Evolutionary conservation across 2,888 invertebrate species (phyloP).

Genomic region (Cancer borealis): DNA sequence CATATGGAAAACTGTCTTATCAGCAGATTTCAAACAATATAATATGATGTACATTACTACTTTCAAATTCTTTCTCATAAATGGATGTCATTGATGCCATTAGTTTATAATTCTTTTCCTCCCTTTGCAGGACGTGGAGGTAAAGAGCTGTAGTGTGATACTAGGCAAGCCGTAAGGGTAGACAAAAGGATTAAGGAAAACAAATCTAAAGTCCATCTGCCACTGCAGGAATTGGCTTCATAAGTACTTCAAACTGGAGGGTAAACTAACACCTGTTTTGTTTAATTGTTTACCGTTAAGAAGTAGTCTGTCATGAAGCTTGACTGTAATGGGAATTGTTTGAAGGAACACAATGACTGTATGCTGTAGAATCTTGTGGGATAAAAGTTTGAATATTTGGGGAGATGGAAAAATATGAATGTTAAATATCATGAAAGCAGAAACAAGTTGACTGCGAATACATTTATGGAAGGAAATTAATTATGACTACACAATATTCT

Average conservation of each 20-base stretch:
- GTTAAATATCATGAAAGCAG: not conserved
- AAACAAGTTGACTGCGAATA: not conserved
- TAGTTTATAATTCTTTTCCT: not conserved
- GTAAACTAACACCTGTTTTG: not conserved
- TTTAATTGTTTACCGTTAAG: not conserved
- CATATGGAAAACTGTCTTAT: too few relatives aligned
- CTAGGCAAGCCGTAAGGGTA: not conserved
- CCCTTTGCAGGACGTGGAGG: not conserved
- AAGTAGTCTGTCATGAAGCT: not conserved
- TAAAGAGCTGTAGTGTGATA: not conserved
- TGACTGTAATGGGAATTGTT: not conserved
- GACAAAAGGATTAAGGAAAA: not conserved
- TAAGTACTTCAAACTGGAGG: not conserved
- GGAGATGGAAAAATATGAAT: not conserved
- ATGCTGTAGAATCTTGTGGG: not conserved
- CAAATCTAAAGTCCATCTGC: not conserved
- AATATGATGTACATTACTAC: not conserved
- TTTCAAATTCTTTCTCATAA: not conserved
- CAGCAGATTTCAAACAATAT: not conserved
- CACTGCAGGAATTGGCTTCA: not conserved
- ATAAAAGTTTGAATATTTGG: not conserved
- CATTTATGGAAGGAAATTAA: too few relatives aligned
- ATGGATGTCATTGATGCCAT: not conserved
- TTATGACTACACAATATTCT: too few relatives aligned
- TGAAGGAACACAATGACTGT: not conserved